phyloP scores from a whole-genome alignment of 2,888 invertebrate species.

The Xiphydria camelus region DNA sequence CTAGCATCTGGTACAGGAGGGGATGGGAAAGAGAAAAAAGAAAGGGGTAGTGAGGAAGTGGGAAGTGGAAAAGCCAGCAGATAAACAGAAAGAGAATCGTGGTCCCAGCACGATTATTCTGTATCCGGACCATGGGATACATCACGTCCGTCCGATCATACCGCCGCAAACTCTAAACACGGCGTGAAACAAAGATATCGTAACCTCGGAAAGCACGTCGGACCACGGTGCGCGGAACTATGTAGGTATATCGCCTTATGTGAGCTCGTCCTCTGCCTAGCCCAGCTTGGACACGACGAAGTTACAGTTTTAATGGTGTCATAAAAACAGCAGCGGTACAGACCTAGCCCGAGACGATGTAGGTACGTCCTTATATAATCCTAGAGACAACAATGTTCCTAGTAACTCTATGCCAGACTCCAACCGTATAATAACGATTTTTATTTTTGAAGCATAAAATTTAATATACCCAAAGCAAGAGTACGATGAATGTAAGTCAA shows the following conservation, averaged over 20 bases:
- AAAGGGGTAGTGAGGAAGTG: no score
- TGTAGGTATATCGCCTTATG: conserved; percentile 44
- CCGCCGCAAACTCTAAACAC: conserved; percentile 25
- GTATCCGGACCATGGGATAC: conserved; percentile 23
- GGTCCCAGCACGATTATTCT: no score
- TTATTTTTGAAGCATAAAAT: conserved; percentile 20
- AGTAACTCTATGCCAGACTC: neutral
- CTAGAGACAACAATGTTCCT: no score
- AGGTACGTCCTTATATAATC: conserved; percentile 4
- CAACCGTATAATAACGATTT: conserved; percentile 22
- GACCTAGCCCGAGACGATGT: conserved; percentile 11
- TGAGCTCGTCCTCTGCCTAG: conserved; percentile 20
- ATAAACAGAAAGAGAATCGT: no score
- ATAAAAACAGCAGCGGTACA: conserved; percentile 38
- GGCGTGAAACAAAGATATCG: conserved; percentile 44
- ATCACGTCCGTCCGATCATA: conserved; percentile 11
- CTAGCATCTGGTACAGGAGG: no score
- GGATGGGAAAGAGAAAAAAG: no score
- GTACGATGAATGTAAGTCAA: no score
- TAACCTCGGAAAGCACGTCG: conserved; percentile 44
- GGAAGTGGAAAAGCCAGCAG: no score
- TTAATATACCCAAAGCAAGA: no score
- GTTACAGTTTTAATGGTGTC: conserved; percentile 48
- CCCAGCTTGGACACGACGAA: conserved; percentile 30
- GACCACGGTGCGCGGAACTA: conserved; percentile 34